Evolutionary conservation across 2,888 invertebrate species (phyloP).

Genomic region (Pammene aurita): DNA sequence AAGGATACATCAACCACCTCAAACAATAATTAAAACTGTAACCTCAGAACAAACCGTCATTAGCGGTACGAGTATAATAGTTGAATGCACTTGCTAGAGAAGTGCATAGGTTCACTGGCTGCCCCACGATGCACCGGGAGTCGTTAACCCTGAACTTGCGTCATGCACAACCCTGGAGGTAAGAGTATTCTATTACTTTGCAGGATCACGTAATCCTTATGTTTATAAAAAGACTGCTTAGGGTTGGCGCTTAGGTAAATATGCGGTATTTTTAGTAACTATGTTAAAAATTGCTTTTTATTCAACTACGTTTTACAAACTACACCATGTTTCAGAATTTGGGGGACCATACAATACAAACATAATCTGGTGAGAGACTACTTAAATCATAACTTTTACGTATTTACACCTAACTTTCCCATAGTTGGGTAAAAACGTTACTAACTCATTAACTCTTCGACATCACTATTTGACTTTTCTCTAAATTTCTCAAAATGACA

Average conservation of each 20-base stretch:
- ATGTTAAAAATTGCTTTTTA: not conserved
- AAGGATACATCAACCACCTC: not conserved
- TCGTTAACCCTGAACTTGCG: conserved; percentile 64
- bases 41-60: conserved; percentile 31
- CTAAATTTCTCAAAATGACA: not conserved
- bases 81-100: conserved; percentile 60
- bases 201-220: conserved; percentile 35
- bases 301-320: no score
- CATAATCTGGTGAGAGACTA: no score
- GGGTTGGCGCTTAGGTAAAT: conserved; percentile 23
- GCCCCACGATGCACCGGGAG: conserved; percentile 54
- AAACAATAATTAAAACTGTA: conserved; percentile 43
- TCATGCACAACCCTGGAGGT: conserved; percentile 45
- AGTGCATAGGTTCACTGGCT: conserved; percentile 51
- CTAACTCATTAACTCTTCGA: no score
- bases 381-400: no score
- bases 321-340: no score
- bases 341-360: no score
- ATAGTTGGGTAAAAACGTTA: no score
- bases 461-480: no score
- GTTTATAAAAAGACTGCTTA: conserved; percentile 27
- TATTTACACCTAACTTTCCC: no score
- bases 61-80: conserved; percentile 42
- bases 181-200: conserved; percentile 38
- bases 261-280: not conserved